A percentile compares a stretch with the other conserved stretches of the same genome.
These are phyloP conservation scores for Homalodisca vitripennis DNA, from an alignment of 1,140 invertebrate species.

Conservation along the genomic window DNA sequence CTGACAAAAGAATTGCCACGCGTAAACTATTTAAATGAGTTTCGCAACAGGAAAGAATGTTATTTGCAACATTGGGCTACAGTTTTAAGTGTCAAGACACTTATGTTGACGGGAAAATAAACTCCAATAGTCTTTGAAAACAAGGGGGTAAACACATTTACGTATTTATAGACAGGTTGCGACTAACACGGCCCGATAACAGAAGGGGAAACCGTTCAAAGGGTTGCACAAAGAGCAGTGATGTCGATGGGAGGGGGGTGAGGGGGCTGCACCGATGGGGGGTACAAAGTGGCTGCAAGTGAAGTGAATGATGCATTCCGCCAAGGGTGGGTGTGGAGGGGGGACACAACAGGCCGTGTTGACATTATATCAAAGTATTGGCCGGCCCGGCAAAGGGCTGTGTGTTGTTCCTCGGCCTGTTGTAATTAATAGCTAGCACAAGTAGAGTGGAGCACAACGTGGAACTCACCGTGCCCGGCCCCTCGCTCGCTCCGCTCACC, in stretches of 20 bases:
- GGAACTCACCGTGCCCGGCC: neutral
- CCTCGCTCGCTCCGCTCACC: neutral
- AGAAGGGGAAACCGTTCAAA: neutral
- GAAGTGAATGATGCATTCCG: slow-evolving; percentile 8
- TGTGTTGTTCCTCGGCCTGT: neutral
- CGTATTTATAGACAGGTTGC: neutral
- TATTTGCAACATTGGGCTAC: too few species aligned
- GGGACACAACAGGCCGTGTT: neutral
- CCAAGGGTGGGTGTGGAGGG: neutral
- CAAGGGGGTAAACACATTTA: neutral
- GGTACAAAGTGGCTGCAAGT: neutral
- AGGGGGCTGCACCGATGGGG: slow-evolving; percentile 1
- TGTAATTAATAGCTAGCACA: slow-evolving; percentile 13
- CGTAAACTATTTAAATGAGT: too few species aligned
- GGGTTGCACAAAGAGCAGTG: neutral
- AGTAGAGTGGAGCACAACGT: too few species aligned
- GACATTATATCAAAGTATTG: slow-evolving; percentile 9
- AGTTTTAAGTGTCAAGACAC: too few species aligned
- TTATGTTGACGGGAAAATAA: too few species aligned
- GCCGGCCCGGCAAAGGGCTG: too few species aligned
- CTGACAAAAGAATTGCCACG: too few species aligned
- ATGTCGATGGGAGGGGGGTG: slow-evolving; percentile 3
- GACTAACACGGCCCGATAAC: neutral
- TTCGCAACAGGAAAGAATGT: too few species aligned
- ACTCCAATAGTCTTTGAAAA: too few species aligned